Base-by-base conservation (phyloP, 2,888 invertebrate genomes). In the Chymomyza fuscimana region DNA sequence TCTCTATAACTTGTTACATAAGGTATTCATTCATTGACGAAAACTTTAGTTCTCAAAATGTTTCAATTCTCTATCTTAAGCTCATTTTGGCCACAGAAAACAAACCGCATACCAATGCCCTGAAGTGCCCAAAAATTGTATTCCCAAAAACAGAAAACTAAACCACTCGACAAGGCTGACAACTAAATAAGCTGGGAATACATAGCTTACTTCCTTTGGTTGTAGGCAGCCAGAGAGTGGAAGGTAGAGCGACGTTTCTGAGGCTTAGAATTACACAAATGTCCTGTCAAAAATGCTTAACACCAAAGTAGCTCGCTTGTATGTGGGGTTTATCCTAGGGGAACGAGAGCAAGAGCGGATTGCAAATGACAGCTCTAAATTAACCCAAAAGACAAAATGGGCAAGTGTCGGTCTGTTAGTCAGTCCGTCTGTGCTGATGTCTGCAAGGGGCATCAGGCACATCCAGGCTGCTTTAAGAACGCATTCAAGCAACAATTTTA, bases 251-350 rank as follows among this genome's bases (percentile, higher is more conserved):
- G 56, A 64, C 40, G 19, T 64, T 46, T 36, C 46, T 56, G 46
- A 58, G 73, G 73, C 82, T 78, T 82, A 80, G 82, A 82, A 80
- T 80, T 80, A 80, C 80, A 80, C 76, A 81, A 80, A 80, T 82
- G 81, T 80, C 76, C 83, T 80, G 80, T 80, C 80, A 82, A 80
- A 80, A 80, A 80, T 80, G 75, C 80, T 80, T 80, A 80, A 80
- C 80, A 82, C 81, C 70, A 65, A 54, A 76, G 46, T 67, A 73
- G 70, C 61, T 61, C 32, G n/a, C 12, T 46, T n/a, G 25, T 58
- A 10, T 19, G 58, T 19, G 19, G 15, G 29, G 32, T 51, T n/a
- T 51, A 51, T 22, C 32, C 58, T 59, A 16, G 50, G 76, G 72
- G 76, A 72, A 12, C 12, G 12, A 46, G 51, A 5, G 58, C 29